Evolutionary conservation across 2,797 vertebrate species (phyloP).

Genomic region (Anas georgica): DNA sequence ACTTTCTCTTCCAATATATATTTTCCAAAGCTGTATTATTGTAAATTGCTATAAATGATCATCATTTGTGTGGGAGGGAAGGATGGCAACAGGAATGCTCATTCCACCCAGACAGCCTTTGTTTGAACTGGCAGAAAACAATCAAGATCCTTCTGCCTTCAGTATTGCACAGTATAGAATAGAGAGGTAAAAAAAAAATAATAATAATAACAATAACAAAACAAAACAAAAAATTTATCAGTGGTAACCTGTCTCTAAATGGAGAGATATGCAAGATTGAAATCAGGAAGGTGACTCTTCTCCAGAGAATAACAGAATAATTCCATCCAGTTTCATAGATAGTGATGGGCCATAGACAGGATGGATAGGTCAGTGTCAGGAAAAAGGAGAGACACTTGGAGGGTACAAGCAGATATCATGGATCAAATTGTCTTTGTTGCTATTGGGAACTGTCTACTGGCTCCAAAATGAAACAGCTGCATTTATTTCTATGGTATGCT

Average conservation of each 20-base stretch:
- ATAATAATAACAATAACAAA: too few species aligned
- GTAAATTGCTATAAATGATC: constrained; percentile 42
- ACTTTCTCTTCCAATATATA: constrained; percentile 49
- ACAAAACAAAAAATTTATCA: not conserved
- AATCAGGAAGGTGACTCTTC: not conserved
- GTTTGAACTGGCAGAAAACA: constrained; percentile 35
- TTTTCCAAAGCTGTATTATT: constrained; percentile 60
- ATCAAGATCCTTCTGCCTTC: fast-evolving
- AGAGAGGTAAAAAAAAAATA: not conserved
- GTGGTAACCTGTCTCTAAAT: not conserved
- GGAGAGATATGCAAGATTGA: not conserved
- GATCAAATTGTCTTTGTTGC: not conserved
- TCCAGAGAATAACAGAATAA: not conserved
- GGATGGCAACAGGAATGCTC: not conserved
- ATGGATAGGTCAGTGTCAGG: not conserved
- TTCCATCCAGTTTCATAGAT: not conserved
- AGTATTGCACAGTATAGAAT: not conserved
- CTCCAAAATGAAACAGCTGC: constrained; percentile 22
- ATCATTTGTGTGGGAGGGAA: not conserved
- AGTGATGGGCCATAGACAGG: not conserved
- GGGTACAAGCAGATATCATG: not conserved
- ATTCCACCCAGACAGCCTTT: not conserved
- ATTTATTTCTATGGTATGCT: not conserved
- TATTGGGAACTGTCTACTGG: not conserved
- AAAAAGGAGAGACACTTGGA: not conserved